A percentile compares a stretch with the other conserved stretches of the same genome.
Conservation (phyloP, 2,113 vertebrate species). For the Stigmatopora argus region DNA sequence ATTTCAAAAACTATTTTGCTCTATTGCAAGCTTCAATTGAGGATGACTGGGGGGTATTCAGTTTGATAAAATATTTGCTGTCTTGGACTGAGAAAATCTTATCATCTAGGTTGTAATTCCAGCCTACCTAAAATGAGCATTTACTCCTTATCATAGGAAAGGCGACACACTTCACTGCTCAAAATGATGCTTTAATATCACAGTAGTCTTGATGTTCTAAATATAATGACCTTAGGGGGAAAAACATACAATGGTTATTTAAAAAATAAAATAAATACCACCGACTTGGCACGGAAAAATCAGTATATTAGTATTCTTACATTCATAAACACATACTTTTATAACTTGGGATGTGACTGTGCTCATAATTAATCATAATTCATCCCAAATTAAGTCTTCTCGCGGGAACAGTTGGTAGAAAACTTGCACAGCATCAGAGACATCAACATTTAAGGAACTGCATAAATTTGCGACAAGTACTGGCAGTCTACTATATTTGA, state of each 20-base stretch:
- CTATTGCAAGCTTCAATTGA: constrained; percentile 40
- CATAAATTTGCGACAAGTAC: too few relatives aligned
- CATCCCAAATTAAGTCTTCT: neutral
- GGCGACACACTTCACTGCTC: constrained; percentile 33
- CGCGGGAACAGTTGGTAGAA: too few relatives aligned
- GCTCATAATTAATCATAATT: neutral
- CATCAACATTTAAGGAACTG: too few relatives aligned
- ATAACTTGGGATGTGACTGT: neutral
- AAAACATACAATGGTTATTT: neutral
- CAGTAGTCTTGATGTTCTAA: constrained; percentile 30
- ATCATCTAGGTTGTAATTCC: constrained; percentile 48
- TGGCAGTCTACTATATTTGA: too few relatives aligned
- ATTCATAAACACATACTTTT: neutral
- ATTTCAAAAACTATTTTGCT: constrained; percentile 10
- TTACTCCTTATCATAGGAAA: constrained; percentile 44
- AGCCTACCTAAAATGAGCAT: constrained; percentile 42
- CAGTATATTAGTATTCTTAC: too few relatives aligned
- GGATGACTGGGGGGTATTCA: constrained; percentile 38
- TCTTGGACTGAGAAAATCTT: constrained; percentile 47
- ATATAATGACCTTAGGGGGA: constrained; percentile 28
- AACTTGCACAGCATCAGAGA: too few relatives aligned
- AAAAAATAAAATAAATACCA: too few relatives aligned
- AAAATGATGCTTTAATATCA: constrained; percentile 31
- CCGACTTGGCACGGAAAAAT: too few relatives aligned
- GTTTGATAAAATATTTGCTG: constrained; percentile 45